A percentile compares a stretch with the other conserved stretches of the same genome.
Conservation (phyloP, 2,113 vertebrate species). For the Ceratotherium simum region DNA sequence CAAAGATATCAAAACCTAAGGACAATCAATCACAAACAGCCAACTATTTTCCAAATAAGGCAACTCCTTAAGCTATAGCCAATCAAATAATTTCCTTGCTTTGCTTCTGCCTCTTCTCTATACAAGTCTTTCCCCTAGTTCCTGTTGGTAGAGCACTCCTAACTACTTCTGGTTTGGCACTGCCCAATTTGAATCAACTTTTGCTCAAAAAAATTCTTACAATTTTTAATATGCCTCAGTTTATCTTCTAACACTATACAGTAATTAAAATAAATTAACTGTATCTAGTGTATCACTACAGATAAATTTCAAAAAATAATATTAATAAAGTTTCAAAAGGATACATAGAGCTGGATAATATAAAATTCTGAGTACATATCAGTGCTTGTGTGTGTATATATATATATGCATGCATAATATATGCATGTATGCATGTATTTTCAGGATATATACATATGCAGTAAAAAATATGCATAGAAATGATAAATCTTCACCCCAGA, state of each 20-base stretch:
- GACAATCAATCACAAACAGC: neutral
- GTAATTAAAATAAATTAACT: neutral
- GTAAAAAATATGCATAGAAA: conserved; percentile 12
- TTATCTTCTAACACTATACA: neutral
- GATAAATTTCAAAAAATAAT: neutral
- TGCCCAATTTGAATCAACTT: neutral
- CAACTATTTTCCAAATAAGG: neutral
- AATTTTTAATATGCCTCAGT: neutral
- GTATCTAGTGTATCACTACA: neutral
- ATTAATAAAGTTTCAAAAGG: neutral
- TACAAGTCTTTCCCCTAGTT: neutral
- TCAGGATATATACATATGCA: neutral
- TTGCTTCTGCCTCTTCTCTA: neutral
- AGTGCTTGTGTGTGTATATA: neutral
- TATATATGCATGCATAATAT: neutral
- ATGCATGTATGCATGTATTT: neutral
- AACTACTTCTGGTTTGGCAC: neutral
- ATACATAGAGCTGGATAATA: neutral
- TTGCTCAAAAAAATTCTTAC: neutral
- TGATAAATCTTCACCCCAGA: neutral
- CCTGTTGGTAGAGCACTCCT: neutral
- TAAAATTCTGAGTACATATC: neutral
- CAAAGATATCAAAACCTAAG: neutral
- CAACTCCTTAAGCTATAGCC: neutral
- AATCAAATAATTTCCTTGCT: neutral